Evolutionary conservation across 2,113 vertebrate genomes (phyloP), one percentile per base, ranked within the genome.

Genomic region (Callorhinus ursinus): DNA sequence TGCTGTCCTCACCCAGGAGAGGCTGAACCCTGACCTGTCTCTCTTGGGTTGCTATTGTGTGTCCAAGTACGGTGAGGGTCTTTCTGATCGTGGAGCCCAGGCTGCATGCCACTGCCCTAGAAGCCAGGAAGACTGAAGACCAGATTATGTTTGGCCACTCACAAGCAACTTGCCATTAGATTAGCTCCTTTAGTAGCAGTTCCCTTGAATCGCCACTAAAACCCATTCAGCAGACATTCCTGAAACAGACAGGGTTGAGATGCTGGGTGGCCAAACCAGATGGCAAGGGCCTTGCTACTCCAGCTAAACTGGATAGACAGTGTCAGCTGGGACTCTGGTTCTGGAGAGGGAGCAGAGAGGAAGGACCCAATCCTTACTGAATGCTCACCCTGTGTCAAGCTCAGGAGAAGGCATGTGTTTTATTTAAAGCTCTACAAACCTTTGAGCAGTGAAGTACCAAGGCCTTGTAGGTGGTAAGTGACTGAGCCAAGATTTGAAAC

Each of bases 101-200:
- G 46, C 36, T n/a, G 24, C 11, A 2, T 61, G 31, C 39, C 15
- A 42, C 39, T 92, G 61, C 18, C 53, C 36, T 42, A 15, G 61
- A 67, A 42, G 28, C 39, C 31, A 21, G 31, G 46, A 84, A 82
- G 63, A 19, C 11, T 39, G 36, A 46, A 83, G 39, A 13, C 0
- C 1, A 7, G 7, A 19, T 1, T 6, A 0, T 14, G 15, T 24
- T 5, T 21, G 42, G n/a, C 19, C 28, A 24, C 2, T 49, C 65
- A 11, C 19, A 59, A 28, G 16, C 42, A 88, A n/a, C 49, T 71
- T 86, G 7, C 4, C n/a, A 28, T 26, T 28, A 81, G 4, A 80
- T 18, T 53, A 55, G 4, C 19, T n/a, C 42, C 51, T 53, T 72
- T 7, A 42, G 49, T 11, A 46, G n/a, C 3, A 36, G 49, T 49